Percentiles rank a stretch among this genome's conserved stretches.
These are phyloP conservation scores for Tanypteryx hageni DNA, from an alignment of 2,888 invertebrate genomes.

Conservation along the genomic window DNA sequence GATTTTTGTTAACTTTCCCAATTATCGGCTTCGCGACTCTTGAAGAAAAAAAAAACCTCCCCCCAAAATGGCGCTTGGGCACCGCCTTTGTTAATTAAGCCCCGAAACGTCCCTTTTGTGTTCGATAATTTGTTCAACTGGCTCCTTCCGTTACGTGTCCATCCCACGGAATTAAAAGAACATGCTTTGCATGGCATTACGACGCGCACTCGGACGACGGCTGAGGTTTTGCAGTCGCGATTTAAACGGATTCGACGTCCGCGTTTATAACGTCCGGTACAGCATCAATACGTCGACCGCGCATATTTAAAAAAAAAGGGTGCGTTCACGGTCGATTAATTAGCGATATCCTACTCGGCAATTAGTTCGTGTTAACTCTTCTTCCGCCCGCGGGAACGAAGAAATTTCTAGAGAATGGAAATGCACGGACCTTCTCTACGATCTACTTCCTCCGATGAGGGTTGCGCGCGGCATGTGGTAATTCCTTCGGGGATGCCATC, in stretches of 20 bases:
- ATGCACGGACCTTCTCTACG: background rate
- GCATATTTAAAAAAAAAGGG: background rate
- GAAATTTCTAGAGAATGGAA: no score
- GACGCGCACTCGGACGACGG: background rate
- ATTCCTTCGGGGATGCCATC: background rate
- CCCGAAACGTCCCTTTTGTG: background rate
- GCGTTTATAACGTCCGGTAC: no score
- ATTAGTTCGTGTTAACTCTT: background rate
- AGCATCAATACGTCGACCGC: background rate
- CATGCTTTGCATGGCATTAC: background rate
- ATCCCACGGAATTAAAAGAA: background rate
- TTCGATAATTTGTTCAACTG: background rate
- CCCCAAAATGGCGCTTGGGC: background rate
- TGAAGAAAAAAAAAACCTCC: background rate
- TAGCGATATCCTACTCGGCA: background rate
- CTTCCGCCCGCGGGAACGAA: background rate
- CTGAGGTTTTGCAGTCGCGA: background rate
- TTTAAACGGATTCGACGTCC: background rate
- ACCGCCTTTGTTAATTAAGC: conserved; percentile 9
- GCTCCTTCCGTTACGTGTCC: background rate
- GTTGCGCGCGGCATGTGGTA: conserved; percentile 3
- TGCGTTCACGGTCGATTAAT: background rate
- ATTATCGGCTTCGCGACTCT: background rate
- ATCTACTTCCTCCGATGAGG: background rate
- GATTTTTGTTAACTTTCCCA: background rate